A percentile compares a stretch with the other conserved stretches of the same genome.
phyloP scores from a whole-genome alignment of 2,797 vertebrate species.

The Bradypodion pumilum region DNA sequence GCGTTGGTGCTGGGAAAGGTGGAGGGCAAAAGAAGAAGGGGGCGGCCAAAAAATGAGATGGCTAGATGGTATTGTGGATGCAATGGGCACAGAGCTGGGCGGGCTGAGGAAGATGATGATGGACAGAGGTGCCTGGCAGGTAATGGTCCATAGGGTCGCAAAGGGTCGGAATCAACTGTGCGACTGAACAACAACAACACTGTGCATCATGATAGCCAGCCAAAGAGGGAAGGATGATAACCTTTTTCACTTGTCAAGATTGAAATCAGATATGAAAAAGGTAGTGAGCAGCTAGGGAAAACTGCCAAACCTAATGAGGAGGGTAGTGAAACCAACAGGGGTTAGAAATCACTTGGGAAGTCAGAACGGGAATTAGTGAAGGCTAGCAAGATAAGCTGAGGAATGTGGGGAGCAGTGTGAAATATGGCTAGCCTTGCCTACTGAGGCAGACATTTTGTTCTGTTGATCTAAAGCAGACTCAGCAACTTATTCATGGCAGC shows the following conservation, averaged over 20 bases:
- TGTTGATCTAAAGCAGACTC: neutral
- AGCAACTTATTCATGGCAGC: neutral
- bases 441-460: neutral
- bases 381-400: neutral
- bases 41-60: too few species aligned
- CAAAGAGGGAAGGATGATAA: neutral
- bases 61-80: too few species aligned
- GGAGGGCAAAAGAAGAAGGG: too few species aligned
- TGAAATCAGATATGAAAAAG: neutral
- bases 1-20: too few species aligned
- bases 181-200: too few species aligned
- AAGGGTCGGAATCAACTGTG: too few species aligned
- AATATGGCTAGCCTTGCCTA: neutral
- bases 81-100: too few species aligned
- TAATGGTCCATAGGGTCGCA: too few species aligned
- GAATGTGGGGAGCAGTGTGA: neutral
- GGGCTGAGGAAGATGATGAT: too few species aligned
- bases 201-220: neutral
- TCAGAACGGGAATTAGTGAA: neutral
- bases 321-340: neutral
- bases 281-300: neutral
- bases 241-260: neutral
- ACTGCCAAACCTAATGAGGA: neutral
- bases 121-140: too few species aligned
- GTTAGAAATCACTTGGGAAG: neutral